phyloP scores from a whole-genome alignment of 1,140 invertebrate species.

The Heterodera schachtii region DNA sequence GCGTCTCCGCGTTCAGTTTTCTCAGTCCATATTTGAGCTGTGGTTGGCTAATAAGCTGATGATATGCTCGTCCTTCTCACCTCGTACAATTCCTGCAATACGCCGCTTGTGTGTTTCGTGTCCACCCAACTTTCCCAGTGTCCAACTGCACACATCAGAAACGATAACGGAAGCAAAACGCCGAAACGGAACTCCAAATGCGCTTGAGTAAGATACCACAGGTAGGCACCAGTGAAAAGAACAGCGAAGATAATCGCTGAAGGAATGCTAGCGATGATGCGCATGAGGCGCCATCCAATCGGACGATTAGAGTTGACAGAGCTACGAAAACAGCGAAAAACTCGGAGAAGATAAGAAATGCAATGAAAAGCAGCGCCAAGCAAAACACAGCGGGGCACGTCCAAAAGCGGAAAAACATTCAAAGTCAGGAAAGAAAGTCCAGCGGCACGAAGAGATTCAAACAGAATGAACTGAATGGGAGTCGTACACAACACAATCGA shows the following conservation, averaged over 20 bases:
- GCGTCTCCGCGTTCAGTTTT: slow-evolving; percentile 49
- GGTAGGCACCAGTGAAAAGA: slow-evolving; percentile 27
- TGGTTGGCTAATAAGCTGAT: not conserved
- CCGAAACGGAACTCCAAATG: slow-evolving; percentile 12
- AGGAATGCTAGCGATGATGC: slow-evolving; percentile 29
- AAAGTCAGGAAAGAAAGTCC: slow-evolving; percentile 50
- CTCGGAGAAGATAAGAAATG: slow-evolving; percentile 38
- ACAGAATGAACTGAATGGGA: slow-evolving; percentile 47
- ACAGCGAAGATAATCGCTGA: slow-evolving; percentile 30
- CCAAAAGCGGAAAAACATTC: slow-evolving; percentile 54
- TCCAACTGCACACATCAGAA: slow-evolving; percentile 54
- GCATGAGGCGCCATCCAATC: slow-evolving; percentile 19
- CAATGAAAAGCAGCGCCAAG: slow-evolving; percentile 38
- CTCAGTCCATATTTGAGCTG: slow-evolving; percentile 60
- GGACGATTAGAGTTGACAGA: slow-evolving; percentile 18
- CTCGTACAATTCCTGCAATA: slow-evolving; percentile 49
- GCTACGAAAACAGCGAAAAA: slow-evolving; percentile 27
- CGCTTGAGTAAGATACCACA: slow-evolving; percentile 34
- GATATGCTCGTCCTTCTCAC: slow-evolving; percentile 30
- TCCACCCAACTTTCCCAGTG: slow-evolving; percentile 60
- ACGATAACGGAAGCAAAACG: slow-evolving; percentile 36
- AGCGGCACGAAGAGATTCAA: slow-evolving; percentile 52
- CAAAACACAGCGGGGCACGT: slow-evolving; percentile 51
- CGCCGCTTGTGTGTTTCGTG: slow-evolving; percentile 35
- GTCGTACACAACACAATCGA: slow-evolving; percentile 1